phyloP scores from a whole-genome alignment of 2,113 vertebrate species.

The Caranx melampygus region DNA sequence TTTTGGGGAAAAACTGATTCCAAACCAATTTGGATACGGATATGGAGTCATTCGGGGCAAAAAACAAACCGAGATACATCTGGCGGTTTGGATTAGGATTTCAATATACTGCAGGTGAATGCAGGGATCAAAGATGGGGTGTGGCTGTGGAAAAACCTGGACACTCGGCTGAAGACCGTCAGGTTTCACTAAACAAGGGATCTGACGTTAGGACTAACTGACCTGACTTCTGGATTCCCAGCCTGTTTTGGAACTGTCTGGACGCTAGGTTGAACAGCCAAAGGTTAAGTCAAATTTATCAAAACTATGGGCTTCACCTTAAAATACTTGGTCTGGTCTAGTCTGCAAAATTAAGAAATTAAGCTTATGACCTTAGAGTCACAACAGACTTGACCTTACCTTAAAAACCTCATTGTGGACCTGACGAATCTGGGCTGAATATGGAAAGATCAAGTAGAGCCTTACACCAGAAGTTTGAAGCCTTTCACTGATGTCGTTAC shows the following conservation, averaged over 20 bases:
- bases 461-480: neutral
- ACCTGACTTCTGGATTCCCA: slow-evolving; percentile 24
- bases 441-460: neutral
- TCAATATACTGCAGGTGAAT: slow-evolving; percentile 30
- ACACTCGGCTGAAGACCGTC: slow-evolving; percentile 35
- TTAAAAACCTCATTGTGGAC: neutral
- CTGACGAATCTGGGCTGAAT: neutral
- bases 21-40: slow-evolving; percentile 38
- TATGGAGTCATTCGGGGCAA: slow-evolving; percentile 13
- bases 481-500: slow-evolving; percentile 46
- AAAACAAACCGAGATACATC: slow-evolving; percentile 33
- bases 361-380: neutral
- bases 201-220: slow-evolving; percentile 7
- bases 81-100: slow-evolving; percentile 45
- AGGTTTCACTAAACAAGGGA: slow-evolving; percentile 19
- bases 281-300: slow-evolving; percentile 19
- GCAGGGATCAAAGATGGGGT: slow-evolving; percentile 30
- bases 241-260: slow-evolving; percentile 12
- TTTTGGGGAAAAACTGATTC: slow-evolving; percentile 38
- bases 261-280: slow-evolving; percentile 10
- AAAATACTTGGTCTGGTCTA: slow-evolving; percentile 10
- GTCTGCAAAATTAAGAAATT: neutral
- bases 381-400: neutral
- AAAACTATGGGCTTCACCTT: neutral
- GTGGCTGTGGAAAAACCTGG: slow-evolving; percentile 32